Evolutionary conservation across 2,888 invertebrate species (phyloP).

Genomic region (Campoplex nolae): DNA sequence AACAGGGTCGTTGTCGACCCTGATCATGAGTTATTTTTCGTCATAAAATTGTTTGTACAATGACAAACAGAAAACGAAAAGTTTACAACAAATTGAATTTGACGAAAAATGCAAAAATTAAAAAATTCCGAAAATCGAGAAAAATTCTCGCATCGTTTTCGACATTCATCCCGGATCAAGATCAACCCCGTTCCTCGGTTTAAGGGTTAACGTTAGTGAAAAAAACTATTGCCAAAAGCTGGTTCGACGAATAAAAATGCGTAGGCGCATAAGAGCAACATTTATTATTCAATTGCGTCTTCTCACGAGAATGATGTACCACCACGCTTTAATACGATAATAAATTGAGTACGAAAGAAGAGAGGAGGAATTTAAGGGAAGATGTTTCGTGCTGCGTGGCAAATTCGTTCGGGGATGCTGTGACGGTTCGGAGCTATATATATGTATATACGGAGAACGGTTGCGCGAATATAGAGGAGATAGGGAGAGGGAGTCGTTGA

Average conservation of each 20-base stretch:
- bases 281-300: background rate
- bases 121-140: too few relatives aligned
- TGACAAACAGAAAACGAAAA: too few relatives aligned
- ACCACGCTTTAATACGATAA: constrained; percentile 14
- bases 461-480: background rate
- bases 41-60: too few relatives aligned
- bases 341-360: constrained; percentile 41
- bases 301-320: background rate
- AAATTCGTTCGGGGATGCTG: constrained; percentile 54
- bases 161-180: too few relatives aligned
- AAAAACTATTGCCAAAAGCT: too few relatives aligned
- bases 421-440: constrained; percentile 13
- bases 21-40: too few relatives aligned
- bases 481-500: background rate
- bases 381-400: constrained; percentile 40
- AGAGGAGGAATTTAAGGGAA: constrained; percentile 13
- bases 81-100: too few relatives aligned
- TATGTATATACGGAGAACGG: background rate
- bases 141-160: too few relatives aligned
- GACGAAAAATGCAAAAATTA: too few relatives aligned
- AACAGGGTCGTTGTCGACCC: too few relatives aligned
- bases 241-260: background rate
- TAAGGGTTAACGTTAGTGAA: too few relatives aligned
- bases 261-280: background rate
- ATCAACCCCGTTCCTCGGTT: too few relatives aligned